These are phyloP conservation scores for Centropyge bicolor DNA, from an alignment of 2,797 vertebrate genomes.

Conservation along the genomic window DNA sequence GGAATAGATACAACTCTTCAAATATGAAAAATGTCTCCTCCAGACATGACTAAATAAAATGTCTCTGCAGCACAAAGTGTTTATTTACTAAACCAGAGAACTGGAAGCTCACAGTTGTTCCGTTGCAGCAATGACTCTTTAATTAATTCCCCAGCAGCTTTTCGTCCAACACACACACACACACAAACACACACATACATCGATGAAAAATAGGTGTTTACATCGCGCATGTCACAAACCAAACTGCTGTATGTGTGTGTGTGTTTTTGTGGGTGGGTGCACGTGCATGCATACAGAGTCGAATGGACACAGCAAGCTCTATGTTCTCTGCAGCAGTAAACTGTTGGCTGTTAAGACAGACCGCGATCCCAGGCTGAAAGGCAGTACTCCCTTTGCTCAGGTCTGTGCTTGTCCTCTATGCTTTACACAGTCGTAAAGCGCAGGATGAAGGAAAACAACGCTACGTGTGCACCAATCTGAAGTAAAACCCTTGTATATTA, in stretches of 20 bases:
- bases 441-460: constrained; percentile 48
- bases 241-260: constrained; percentile 42
- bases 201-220: constrained; percentile 64
- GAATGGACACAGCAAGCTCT: constrained; percentile 75
- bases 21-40: constrained; percentile 24
- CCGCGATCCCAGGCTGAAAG: constrained; percentile 63
- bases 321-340: constrained; percentile 71
- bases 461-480: constrained; percentile 6
- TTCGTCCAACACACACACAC: constrained; percentile 42
- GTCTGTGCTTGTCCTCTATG: constrained; percentile 63
- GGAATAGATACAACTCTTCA: constrained; percentile 14
- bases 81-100: constrained; percentile 51
- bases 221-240: constrained; percentile 47
- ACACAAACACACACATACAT: constrained; percentile 26
- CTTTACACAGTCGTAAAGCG: constrained; percentile 45
- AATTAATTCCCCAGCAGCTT: constrained; percentile 54
- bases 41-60: constrained; percentile 61
- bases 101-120: constrained; percentile 59
- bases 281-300: constrained; percentile 70
- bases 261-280: constrained; percentile 57
- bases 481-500: constrained; percentile 34
- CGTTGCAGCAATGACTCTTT: constrained; percentile 45
- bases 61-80: constrained; percentile 27
- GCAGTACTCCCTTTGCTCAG: constrained; percentile 72
- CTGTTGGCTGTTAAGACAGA: constrained; percentile 65